phyloP scores from a whole-genome alignment of 2,113 vertebrate species.

The Panthera tigris region DNA sequence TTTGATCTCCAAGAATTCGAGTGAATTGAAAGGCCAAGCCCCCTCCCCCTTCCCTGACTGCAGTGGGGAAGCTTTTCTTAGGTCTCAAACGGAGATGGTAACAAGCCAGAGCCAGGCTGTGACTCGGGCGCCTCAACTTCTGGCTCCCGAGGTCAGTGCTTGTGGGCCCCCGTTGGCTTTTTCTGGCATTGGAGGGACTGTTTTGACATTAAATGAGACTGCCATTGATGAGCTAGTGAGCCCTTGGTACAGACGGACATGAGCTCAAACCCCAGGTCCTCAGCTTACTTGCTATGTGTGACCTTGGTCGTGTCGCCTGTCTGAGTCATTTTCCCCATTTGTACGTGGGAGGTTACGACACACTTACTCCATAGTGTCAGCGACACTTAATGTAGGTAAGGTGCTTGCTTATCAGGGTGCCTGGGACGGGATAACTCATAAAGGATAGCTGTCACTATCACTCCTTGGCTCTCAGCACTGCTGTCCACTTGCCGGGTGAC shows the following conservation, averaged over 20 bases:
- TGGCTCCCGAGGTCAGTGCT: background rate
- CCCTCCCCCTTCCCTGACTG: background rate
- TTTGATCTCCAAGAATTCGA: background rate
- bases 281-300: background rate
- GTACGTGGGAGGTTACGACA: background rate
- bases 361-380: background rate
- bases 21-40: background rate
- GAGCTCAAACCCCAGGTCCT: background rate
- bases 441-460: background rate
- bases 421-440: background rate
- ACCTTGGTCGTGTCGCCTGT: background rate
- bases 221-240: background rate
- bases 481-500: background rate
- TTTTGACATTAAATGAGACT: background rate
- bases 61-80: background rate
- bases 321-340: background rate
- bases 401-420: background rate
- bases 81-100: background rate
- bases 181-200: background rate
- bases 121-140: background rate
- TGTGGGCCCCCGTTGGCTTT: background rate
- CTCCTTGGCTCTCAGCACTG: background rate
- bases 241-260: background rate
- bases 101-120: background rate
- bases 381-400: background rate